Conservation (phyloP, 2,113 vertebrate species). For the Cheirogaleus medius region DNA sequence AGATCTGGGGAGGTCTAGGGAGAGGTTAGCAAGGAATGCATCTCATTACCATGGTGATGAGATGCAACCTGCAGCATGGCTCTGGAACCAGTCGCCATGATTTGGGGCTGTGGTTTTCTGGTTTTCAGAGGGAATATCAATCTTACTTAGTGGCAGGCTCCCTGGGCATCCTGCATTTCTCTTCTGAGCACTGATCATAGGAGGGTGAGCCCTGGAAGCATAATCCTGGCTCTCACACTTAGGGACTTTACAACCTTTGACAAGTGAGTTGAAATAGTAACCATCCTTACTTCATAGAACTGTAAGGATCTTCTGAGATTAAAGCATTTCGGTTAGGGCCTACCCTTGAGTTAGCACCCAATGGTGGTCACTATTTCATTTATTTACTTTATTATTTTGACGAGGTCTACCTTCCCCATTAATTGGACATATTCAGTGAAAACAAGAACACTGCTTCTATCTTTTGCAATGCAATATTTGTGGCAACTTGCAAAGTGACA, state of each 20-base stretch:
- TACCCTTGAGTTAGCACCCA: not conserved
- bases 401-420: not conserved
- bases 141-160: not conserved
- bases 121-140: not conserved
- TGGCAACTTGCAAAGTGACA: not conserved
- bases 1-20: conserved; percentile 42
- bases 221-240: not conserved
- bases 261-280: not conserved
- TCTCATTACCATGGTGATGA: conserved; percentile 67
- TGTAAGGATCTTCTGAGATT: not conserved
- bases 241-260: not conserved
- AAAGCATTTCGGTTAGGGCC: not conserved
- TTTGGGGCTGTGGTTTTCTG: not conserved
- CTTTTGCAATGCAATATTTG: not conserved
- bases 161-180: not conserved
- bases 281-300: not conserved
- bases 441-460: not conserved
- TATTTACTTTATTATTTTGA: not conserved
- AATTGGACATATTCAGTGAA: not conserved
- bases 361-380: not conserved
- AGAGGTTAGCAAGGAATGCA: conserved; percentile 46
- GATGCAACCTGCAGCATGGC: conserved; percentile 24
- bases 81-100: not conserved
- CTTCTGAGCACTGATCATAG: not conserved
- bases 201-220: too few species aligned